phyloP scores from a whole-genome alignment of 2,888 invertebrate species.

The Steinernema hermaphroditum region DNA sequence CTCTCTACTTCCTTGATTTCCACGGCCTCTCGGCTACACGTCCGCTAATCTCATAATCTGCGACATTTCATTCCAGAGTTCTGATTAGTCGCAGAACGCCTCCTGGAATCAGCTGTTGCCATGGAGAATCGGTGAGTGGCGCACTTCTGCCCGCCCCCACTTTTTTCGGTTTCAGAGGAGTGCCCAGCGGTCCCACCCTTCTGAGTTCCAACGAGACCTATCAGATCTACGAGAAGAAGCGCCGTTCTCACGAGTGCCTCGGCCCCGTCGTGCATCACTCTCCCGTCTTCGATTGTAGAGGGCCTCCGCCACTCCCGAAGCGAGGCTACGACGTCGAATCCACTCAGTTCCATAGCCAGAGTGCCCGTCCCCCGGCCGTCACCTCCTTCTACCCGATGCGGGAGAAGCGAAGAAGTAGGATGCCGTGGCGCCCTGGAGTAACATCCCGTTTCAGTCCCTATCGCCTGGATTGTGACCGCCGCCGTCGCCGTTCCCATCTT shows the following conservation, averaged over 20 bases:
- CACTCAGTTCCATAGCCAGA: slow-evolving; percentile 9
- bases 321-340: slow-evolving; percentile 26
- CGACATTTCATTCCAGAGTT: no score
- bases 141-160: background rate
- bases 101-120: slow-evolving; percentile 7
- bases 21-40: no score
- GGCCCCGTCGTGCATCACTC: background rate
- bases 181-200: slow-evolving; percentile 15
- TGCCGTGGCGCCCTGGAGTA: background rate
- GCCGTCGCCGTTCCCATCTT: slow-evolving; percentile 58
- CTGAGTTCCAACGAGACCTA: slow-evolving; percentile 26
- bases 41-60: background rate
- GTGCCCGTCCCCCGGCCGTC: background rate
- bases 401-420: background rate
- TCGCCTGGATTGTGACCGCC: slow-evolving; percentile 52
- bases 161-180: background rate
- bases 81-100: background rate
- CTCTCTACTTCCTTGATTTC: no score
- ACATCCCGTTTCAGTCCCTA: slow-evolving; percentile 48
- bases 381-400: slow-evolving; percentile 9
- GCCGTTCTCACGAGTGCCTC: slow-evolving; percentile 15
- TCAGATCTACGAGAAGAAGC: slow-evolving; percentile 26
- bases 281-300: slow-evolving; percentile 9
- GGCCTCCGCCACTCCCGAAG: slow-evolving; percentile 17
- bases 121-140: slow-evolving; percentile 23